Evolutionary conservation across 2,113 vertebrate genomes (phyloP).

Genomic region (Gnathonemus longibarbis): DNA sequence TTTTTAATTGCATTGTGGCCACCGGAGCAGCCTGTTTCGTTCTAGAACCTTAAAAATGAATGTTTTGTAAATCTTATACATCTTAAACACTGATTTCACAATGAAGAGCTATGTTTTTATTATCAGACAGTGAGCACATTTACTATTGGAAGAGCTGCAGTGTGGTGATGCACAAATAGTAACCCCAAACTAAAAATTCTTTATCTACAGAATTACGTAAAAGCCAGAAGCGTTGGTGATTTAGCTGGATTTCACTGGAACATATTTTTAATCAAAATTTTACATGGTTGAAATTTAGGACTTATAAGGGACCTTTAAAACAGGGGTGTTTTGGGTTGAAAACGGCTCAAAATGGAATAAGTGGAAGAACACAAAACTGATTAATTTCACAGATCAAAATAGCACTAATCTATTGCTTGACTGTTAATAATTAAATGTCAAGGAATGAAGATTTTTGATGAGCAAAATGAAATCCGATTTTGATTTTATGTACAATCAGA

Average conservation of each 20-base stretch:
- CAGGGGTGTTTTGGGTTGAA: not conserved
- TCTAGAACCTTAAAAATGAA: not conserved
- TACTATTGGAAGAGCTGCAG: not conserved
- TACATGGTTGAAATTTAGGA: conserved; percentile 13
- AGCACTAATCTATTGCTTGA: not conserved
- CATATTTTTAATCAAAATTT: not conserved
- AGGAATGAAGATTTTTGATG: not conserved
- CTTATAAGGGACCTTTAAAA: not conserved
- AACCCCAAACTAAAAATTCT: not conserved
- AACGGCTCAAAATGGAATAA: not conserved
- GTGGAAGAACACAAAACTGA: not conserved
- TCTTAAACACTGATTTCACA: not conserved
- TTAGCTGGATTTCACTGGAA: not conserved
- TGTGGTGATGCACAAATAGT: not conserved
- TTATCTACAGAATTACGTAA: not conserved
- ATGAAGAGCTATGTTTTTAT: not conserved
- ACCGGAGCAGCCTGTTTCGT: not conserved
- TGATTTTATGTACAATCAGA: not conserved
- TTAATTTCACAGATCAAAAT: not conserved
- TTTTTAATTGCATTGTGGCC: not conserved
- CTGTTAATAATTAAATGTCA: conserved; percentile 7
- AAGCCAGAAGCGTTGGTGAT: not conserved
- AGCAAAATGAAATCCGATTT: not conserved
- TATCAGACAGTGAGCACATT: not conserved
- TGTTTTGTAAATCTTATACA: not conserved